phyloP scores from a whole-genome alignment of 1,140 invertebrate species.

The Riptortus pedestris region DNA sequence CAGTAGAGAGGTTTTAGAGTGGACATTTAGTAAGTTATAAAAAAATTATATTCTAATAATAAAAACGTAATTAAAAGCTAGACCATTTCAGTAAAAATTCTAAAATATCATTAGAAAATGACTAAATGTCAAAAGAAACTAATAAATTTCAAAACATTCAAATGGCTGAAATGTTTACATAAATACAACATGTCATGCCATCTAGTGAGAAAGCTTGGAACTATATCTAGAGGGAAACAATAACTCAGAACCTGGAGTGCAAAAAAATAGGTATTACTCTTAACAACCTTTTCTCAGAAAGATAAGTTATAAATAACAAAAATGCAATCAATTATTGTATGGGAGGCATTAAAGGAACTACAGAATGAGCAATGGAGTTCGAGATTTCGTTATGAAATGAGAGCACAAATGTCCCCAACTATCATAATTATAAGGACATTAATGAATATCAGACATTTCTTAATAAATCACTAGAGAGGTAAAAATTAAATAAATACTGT shows the following conservation, averaged over 20 bases:
- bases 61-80: too few relatives aligned
- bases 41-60: too few relatives aligned
- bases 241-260: background rate
- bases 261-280: background rate
- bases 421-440: background rate
- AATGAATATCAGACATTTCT: too few relatives aligned
- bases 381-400: background rate
- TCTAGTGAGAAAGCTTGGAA: background rate
- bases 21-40: too few relatives aligned
- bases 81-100: too few relatives aligned
- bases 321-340: background rate
- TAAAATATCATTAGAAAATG: too few relatives aligned
- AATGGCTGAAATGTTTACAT: too few relatives aligned
- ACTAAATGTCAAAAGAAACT: too few relatives aligned
- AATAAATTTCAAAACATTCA: too few relatives aligned
- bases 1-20: too few relatives aligned
- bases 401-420: background rate
- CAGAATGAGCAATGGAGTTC: background rate
- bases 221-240: slow-evolving; percentile 11
- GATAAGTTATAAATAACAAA: background rate
- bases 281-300: background rate
- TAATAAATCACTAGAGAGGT: too few relatives aligned
- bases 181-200: background rate
- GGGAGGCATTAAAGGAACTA: background rate
- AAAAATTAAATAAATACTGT: too few relatives aligned